Evolutionary conservation across 2,888 invertebrate genomes (phyloP).

Genomic region (Galeruca laticollis): DNA sequence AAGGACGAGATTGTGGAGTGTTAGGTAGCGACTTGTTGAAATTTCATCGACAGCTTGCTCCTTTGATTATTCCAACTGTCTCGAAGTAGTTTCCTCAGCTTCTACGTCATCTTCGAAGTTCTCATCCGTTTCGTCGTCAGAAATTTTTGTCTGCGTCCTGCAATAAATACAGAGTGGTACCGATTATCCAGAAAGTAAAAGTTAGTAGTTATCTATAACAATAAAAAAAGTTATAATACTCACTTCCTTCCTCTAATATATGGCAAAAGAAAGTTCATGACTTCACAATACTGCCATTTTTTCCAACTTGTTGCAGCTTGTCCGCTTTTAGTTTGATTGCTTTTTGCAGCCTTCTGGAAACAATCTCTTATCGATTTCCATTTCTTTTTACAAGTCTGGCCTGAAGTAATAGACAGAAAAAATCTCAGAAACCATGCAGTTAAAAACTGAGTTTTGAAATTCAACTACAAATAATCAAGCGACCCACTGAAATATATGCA

Average conservation of each 20-base stretch:
- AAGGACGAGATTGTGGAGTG: slow-evolving; percentile 37
- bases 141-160: too few relatives aligned
- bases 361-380: too few relatives aligned
- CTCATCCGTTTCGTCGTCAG: too few relatives aligned
- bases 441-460: slow-evolving; percentile 3
- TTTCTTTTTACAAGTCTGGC: too few relatives aligned
- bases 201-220: too few relatives aligned
- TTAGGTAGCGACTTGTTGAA: slow-evolving; percentile 31
- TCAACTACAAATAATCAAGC: slow-evolving; percentile 9
- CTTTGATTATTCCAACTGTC: slow-evolving; percentile 31
- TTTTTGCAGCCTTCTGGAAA: too few relatives aligned
- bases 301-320: slow-evolving; percentile 33
- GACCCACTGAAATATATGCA: slow-evolving; percentile 10
- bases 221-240: too few relatives aligned
- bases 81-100: too few relatives aligned
- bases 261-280: too few relatives aligned
- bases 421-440: slow-evolving; percentile 7
- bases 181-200: too few relatives aligned
- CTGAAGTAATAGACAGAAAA: slow-evolving; percentile 28
- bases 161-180: too few relatives aligned
- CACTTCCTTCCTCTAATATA: too few relatives aligned
- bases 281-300: slow-evolving; percentile 36
- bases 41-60: slow-evolving; percentile 24
- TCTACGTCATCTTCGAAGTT: slow-evolving; percentile 29
- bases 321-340: slow-evolving; percentile 32